Percentiles rank a stretch among this genome's conserved stretches.
These are phyloP conservation scores for Nettapus auritus DNA, from an alignment of 2,113 vertebrate species.

Conservation along the genomic window DNA sequence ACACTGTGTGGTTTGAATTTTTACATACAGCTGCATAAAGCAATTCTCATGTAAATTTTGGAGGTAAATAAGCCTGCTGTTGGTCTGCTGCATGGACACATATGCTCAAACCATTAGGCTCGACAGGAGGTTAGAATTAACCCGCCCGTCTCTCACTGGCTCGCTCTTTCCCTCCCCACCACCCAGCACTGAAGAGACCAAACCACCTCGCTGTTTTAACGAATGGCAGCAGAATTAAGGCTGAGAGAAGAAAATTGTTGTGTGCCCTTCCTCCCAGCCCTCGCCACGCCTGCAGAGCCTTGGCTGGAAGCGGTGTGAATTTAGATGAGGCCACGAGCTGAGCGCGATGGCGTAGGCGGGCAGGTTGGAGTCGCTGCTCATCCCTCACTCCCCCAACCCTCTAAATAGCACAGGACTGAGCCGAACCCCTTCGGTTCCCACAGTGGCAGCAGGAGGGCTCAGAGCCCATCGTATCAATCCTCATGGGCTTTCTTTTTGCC, in stretches of 20 bases:
- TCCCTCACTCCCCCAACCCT: background rate
- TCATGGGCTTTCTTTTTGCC: background rate
- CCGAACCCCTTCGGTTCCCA: background rate
- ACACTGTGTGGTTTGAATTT: conserved; percentile 75
- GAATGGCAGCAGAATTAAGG: conserved; percentile 12
- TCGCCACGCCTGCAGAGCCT: background rate
- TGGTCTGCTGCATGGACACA: conserved; percentile 72
- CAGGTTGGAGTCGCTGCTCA: background rate
- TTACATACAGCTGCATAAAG: conserved; percentile 83
- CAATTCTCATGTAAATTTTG: conserved; percentile 81
- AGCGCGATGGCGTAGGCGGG: background rate
- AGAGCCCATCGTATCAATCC: background rate
- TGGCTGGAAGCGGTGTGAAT: background rate
- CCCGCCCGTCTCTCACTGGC: conserved; percentile 23
- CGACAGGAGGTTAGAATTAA: conserved; percentile 71
- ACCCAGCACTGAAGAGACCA: background rate
- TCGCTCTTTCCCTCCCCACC: background rate
- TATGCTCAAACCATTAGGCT: conserved; percentile 72
- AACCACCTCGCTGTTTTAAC: conserved; percentile 18
- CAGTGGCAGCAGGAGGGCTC: background rate
- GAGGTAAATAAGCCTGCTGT: conserved; percentile 75
- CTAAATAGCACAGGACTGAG: background rate
- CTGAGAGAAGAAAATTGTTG: background rate
- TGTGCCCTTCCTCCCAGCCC: background rate
- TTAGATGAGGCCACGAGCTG: background rate